A percentile compares a stretch with the other conserved stretches of the same genome.
These are phyloP conservation scores for Oreamnos americanus DNA, from an alignment of 2,113 vertebrate species.

Conservation along the genomic window DNA sequence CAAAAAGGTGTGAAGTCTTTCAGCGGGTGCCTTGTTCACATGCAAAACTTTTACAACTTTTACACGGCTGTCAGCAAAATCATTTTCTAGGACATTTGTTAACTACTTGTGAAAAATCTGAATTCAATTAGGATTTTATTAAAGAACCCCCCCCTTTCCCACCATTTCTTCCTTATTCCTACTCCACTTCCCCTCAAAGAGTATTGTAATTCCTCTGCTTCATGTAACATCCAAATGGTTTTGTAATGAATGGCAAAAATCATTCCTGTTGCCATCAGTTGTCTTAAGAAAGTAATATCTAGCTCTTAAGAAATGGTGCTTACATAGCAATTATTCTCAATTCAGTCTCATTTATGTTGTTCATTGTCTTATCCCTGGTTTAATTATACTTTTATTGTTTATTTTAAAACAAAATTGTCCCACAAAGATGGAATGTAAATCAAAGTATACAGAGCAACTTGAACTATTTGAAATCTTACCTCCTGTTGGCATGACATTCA, in stretches of 20 bases:
- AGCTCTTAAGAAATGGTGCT: background rate
- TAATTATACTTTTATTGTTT: background rate
- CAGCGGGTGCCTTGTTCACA: background rate
- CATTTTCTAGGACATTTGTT: background rate
- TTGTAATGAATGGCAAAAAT: background rate
- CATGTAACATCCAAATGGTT: background rate
- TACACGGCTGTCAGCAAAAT: background rate
- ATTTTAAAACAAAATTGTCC: background rate
- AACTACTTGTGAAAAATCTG: background rate
- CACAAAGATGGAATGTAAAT: background rate
- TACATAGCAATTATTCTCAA: background rate
- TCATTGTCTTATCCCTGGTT: background rate
- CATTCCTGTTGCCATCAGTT: background rate
- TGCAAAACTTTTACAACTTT: background rate
- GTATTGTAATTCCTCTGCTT: background rate
- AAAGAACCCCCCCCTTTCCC: background rate
- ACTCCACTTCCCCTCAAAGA: background rate
- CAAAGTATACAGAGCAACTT: background rate
- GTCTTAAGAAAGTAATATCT: background rate
- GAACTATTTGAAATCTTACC: background rate
- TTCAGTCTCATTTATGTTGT: background rate
- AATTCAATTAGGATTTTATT: background rate
- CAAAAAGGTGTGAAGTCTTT: background rate
- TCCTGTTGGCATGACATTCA: background rate
- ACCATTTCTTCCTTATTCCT: background rate